phyloP scores from a whole-genome alignment of 2,888 invertebrate genomes.

The Dysmachus trigonus region DNA sequence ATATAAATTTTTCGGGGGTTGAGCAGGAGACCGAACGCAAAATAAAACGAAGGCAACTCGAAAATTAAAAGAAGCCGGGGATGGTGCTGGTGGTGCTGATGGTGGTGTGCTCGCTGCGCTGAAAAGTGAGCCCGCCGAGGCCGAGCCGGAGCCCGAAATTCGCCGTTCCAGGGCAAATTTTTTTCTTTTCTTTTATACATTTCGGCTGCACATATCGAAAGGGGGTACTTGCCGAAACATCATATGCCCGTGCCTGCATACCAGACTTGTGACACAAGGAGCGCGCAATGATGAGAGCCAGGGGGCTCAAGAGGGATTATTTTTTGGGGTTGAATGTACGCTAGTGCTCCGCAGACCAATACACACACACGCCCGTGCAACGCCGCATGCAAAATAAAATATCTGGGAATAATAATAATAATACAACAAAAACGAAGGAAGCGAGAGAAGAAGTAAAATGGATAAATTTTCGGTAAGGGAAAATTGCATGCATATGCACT shows the following conservation, averaged over 20 bases:
- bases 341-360: not conserved
- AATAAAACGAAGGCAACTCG: conserved; percentile 12
- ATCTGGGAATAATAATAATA: conserved; percentile 36
- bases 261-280: conserved; percentile 38
- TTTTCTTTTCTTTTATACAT: conserved; percentile 2
- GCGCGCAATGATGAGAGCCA: conserved; percentile 27
- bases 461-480: conserved; percentile 30
- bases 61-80: conserved; percentile 15
- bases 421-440: conserved; percentile 19
- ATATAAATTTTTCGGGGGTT: conserved; percentile 36
- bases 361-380: not conserved
- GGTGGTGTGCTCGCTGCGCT: not conserved
- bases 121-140: conserved; percentile 1
- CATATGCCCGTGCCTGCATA: conserved; percentile 34
- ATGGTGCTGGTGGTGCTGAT: not conserved
- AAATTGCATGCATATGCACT: conserved; percentile 34
- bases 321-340: conserved; percentile 34
- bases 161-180: not conserved
- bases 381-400: conserved; percentile 27
- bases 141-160: not conserved
- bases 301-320: conserved; percentile 32
- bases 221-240: conserved; percentile 37
- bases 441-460: conserved; percentile 21
- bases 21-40: conserved; percentile 25
- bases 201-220: conserved; percentile 36